Base-by-base conservation (phyloP, 2,888 invertebrate genomes). In the Drosophila recens region DNA sequence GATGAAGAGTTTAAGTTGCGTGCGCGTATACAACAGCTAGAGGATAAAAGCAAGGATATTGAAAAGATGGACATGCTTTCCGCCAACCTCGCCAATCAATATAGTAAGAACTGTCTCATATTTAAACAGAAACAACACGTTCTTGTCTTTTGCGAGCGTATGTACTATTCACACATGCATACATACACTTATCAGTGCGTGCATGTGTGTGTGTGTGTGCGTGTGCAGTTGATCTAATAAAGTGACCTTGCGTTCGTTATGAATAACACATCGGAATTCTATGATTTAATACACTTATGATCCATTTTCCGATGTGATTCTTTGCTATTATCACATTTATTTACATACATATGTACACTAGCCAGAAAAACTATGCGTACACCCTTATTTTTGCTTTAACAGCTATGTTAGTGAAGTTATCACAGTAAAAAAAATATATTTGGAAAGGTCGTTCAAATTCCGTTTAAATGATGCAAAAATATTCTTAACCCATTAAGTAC, bases 51-150 rank as follows among this genome's bases (percentile, higher is more conserved):
- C 86, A 90, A 89, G 56, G 93, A 93, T 74, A 87, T 92, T 51
- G 93, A 93, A 65, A 90, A 91, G 79, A 92, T 93, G 68, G 91
- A 87, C 6, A 87, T 87, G 68, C 90, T 93, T 20, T 92, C 92
- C 2, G 89, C 84, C 36, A 83, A 83, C 68, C 83, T 88, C 72
- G 80, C 73, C 13, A 80, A 83, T 75, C 85, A 85, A 79, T 91
- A 91, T 62, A 87, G 91, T 91, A 82, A 86, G 90, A 42, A 40
- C 20, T 20, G 10, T 1, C 13, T n/a, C 17, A 38, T 30, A 36
- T 30, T 0, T 11, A 4, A 33, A 3, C 4, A 15, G 30, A 49
- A 67, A 64, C 79, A 74, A 68, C 75, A 71, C 34, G 66, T 66
- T 74, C 48, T 51, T 15, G 9, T 43, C 10, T 17, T 43, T 36